Conservation (phyloP, 2,113 vertebrate genomes). For the Bos javanicus region DNA sequence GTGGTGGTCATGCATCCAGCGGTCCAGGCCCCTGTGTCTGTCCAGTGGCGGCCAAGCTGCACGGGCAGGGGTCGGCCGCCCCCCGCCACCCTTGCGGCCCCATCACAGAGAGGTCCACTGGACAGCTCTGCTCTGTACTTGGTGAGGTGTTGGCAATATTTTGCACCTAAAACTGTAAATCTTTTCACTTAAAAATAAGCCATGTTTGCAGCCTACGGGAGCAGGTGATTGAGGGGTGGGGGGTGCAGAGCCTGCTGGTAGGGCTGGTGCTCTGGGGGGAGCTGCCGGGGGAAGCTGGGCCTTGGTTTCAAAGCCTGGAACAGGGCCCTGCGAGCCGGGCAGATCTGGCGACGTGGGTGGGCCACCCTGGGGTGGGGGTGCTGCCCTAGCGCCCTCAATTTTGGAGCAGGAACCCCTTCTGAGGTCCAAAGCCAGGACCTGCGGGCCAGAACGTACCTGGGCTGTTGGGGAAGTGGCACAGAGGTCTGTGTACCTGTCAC, state of each 20-base stretch:
- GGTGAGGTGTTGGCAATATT: background rate
- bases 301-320: background rate
- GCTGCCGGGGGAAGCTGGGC: background rate
- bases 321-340: rapidly evolving
- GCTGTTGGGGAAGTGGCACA: background rate
- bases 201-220: rapidly evolving
- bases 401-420: background rate
- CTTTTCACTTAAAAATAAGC: background rate
- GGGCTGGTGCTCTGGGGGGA: background rate
- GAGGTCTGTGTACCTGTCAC: background rate
- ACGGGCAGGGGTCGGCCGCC: rapidly evolving
- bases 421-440: background rate
- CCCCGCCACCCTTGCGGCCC: rapidly evolving
- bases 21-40: rapidly evolving
- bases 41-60: rapidly evolving
- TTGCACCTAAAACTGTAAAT: background rate
- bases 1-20: rapidly evolving
- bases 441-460: background rate
- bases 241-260: background rate
- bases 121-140: rapidly evolving
- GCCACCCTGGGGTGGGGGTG: background rate
- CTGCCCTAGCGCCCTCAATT: rapidly evolving
- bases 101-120: rapidly evolving
- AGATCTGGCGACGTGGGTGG: background rate
- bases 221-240: too few relatives aligned